Percentiles rank a stretch among this genome's conserved stretches.
These are phyloP conservation scores for Eristalinus aeneus DNA, from an alignment of 2,888 invertebrate species.

Conservation along the genomic window DNA sequence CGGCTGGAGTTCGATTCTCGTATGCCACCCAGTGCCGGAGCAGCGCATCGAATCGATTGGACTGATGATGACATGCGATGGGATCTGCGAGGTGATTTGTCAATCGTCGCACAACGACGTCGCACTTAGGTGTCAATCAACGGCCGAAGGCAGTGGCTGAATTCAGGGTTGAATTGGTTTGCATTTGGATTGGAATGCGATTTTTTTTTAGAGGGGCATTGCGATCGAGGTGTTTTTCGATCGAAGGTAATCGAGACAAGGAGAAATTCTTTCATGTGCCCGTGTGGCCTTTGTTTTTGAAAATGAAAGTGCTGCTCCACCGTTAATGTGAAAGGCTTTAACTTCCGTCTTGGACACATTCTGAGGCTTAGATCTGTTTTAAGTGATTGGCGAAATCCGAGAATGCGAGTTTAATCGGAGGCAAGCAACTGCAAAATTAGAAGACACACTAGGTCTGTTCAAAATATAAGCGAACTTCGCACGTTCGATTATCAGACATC, in stretches of 20 bases:
- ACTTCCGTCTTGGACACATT: neutral
- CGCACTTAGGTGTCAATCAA: constrained; percentile 25
- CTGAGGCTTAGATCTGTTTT: neutral
- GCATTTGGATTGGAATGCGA: neutral
- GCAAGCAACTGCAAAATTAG: too few relatives aligned
- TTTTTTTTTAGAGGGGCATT: neutral
- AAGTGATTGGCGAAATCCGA: too few relatives aligned
- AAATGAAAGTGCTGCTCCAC: neutral
- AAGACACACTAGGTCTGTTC: too few relatives aligned
- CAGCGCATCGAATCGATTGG: neutral
- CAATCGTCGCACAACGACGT: constrained; percentile 9
- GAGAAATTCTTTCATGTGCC: neutral
- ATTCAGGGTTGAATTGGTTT: neutral
- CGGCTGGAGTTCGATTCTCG: constrained; percentile 29
- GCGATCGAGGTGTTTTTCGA: neutral
- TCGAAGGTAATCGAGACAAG: neutral
- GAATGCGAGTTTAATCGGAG: too few relatives aligned
- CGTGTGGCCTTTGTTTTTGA: neutral
- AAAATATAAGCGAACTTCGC: too few relatives aligned
- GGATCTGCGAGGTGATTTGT: constrained; percentile 8
- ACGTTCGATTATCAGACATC: too few relatives aligned
- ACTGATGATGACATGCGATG: constrained; percentile 18
- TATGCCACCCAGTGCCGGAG: neutral
- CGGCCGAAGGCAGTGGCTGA: neutral
- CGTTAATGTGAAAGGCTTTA: neutral